Conservation (phyloP, 2,888 invertebrate species). For the Unio delphinus region DNA sequence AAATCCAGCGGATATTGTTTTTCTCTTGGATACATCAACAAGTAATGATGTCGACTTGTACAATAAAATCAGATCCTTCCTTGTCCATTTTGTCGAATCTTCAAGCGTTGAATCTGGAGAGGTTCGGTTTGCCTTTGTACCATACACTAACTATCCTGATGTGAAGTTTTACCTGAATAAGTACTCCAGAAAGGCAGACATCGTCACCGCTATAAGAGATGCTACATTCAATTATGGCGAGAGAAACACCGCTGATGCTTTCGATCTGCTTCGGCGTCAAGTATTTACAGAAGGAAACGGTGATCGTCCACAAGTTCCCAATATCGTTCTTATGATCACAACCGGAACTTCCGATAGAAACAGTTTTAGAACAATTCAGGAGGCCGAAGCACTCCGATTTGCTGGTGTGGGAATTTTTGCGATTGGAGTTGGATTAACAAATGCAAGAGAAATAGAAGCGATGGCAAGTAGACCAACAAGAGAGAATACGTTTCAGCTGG, state of each 20-base stretch:
- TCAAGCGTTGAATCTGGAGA: slow-evolving; percentile 47
- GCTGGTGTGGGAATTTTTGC: slow-evolving; percentile 46
- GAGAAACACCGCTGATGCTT: slow-evolving; percentile 44
- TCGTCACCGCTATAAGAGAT: slow-evolving; percentile 28
- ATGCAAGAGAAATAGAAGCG: slow-evolving; percentile 21
- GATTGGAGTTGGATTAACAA: slow-evolving; percentile 23
- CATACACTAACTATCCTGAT: slow-evolving; percentile 61
- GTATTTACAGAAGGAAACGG: slow-evolving; percentile 42
- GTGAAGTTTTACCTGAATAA: slow-evolving; percentile 34
- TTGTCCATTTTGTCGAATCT: slow-evolving; percentile 39
- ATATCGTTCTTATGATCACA: slow-evolving; percentile 46
- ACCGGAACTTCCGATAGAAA: slow-evolving; percentile 48
- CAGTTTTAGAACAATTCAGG: slow-evolving; percentile 27
- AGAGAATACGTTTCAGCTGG: slow-evolving; percentile 38
- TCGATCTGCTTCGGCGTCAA: slow-evolving; percentile 39
- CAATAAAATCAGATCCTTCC: slow-evolving; percentile 31
- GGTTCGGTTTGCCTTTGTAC: slow-evolving; percentile 62
- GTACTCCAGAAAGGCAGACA: slow-evolving; percentile 18
- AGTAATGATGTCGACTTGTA: slow-evolving; percentile 24
- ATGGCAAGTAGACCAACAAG: slow-evolving; percentile 38
- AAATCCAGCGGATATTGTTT: slow-evolving; percentile 46
- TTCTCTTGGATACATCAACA: slow-evolving; percentile 45
- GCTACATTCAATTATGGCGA: slow-evolving; percentile 34
- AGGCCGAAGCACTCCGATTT: slow-evolving; percentile 44
- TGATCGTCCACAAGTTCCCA: slow-evolving; percentile 39